Evolutionary conservation across 2,113 vertebrate species (phyloP).

Genomic region (Brachyistius frenatus): DNA sequence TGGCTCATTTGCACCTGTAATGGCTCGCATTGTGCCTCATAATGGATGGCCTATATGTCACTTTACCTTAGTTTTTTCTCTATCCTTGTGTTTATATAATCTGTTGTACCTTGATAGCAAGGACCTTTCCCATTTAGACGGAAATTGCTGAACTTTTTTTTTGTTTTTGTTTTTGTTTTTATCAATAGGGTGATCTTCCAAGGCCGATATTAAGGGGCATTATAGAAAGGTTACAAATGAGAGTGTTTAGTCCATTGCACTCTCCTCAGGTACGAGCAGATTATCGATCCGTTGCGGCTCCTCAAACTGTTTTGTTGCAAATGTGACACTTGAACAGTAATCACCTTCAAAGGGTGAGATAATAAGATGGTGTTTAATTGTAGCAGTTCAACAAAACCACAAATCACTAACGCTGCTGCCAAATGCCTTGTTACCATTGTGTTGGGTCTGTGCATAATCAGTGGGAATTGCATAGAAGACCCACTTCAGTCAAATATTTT

Average conservation of each 20-base stretch:
- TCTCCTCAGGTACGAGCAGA: slow-evolving; percentile 67
- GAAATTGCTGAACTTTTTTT: slow-evolving; percentile 65
- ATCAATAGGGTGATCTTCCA: slow-evolving; percentile 80
- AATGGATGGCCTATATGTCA: slow-evolving; percentile 52
- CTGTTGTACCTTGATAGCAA: slow-evolving; percentile 48
- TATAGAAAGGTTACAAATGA: slow-evolving; percentile 79
- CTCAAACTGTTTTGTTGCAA: slow-evolving; percentile 76
- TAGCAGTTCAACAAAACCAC: slow-evolving; percentile 32
- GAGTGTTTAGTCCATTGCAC: slow-evolving; percentile 71
- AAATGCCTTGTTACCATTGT: slow-evolving; percentile 6
- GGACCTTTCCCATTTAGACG: slow-evolving; percentile 52
- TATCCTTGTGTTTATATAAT: slow-evolving; percentile 36
- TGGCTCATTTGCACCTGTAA: slow-evolving; percentile 68
- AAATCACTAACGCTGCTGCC: slow-evolving; percentile 19
- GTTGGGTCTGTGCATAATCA: background rate
- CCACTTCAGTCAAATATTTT: no score
- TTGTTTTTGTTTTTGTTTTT: no score
- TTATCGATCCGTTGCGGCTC: slow-evolving; percentile 75
- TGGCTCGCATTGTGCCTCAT: slow-evolving; percentile 52
- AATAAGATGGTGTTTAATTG: slow-evolving; percentile 59
- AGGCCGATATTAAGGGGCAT: slow-evolving; percentile 67
- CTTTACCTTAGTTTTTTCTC: slow-evolving; percentile 19
- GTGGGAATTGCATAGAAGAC: background rate
- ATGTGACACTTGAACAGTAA: slow-evolving; percentile 75
- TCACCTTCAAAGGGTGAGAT: slow-evolving; percentile 66